These are phyloP conservation scores for Thrips palmi DNA, from an alignment of 1,140 invertebrate species.

Conservation along the genomic window DNA sequence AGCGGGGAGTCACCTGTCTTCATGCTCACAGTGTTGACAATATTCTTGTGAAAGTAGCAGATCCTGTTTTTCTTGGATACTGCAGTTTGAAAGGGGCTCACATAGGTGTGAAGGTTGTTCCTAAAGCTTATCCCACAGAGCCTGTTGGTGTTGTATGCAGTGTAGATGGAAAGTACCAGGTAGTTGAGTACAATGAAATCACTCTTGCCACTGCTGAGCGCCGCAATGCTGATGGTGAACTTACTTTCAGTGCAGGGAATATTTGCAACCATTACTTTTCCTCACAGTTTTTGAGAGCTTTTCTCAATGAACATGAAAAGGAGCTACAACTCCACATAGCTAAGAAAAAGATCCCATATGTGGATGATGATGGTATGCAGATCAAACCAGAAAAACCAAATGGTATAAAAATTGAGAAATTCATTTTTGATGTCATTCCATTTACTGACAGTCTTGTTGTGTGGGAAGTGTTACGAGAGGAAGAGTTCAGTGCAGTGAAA, in stretches of 20 bases:
- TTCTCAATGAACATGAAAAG: slow-evolving; percentile 40
- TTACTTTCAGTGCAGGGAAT: slow-evolving; percentile 87
- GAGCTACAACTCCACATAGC: slow-evolving; percentile 83
- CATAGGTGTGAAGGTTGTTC: slow-evolving; percentile 91
- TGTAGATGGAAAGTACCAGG: slow-evolving; percentile 71
- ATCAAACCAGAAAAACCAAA: slow-evolving; percentile 68
- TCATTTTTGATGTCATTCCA: slow-evolving; percentile 96
- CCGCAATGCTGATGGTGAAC: slow-evolving; percentile 51
- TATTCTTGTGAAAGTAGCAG: slow-evolving; percentile 93
- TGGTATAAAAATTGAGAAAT: slow-evolving; percentile 98
- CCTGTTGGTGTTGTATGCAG: slow-evolving; percentile 90
- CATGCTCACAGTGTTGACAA: slow-evolving; percentile 99
- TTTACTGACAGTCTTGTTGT: slow-evolving; percentile 81
- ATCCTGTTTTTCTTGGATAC: slow-evolving; percentile 93
- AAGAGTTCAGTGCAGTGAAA: slow-evolving; percentile 94
- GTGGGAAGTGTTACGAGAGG: slow-evolving; percentile 80
- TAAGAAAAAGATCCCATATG: slow-evolving; percentile 90
- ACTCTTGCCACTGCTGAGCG: slow-evolving; percentile 69
- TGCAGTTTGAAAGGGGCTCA: slow-evolving; percentile 76
- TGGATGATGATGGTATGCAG: slow-evolving; percentile 51
- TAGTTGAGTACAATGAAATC: slow-evolving; percentile 97
- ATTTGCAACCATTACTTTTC: slow-evolving; percentile 99
- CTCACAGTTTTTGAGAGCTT: slow-evolving; percentile 55
- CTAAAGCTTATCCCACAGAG: slow-evolving; percentile 79
- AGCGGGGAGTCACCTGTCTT: slow-evolving; percentile 67